Conservation (phyloP, 2,113 vertebrate species). For the Podocnemis expansa region DNA sequence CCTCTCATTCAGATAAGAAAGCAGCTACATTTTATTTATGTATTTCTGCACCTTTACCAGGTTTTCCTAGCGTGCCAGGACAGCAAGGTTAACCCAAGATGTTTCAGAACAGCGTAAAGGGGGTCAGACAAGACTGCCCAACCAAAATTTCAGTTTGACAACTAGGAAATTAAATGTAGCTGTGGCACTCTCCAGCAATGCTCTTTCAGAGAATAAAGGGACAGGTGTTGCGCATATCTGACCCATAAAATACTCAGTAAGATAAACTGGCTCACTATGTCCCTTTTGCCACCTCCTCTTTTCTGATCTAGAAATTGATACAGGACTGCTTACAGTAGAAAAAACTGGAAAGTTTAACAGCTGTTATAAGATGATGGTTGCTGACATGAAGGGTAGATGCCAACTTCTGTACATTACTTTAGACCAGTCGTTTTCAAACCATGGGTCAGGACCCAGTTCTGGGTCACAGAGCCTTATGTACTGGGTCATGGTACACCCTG, state of each 20-base stretch:
- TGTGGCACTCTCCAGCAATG: fast-evolving
- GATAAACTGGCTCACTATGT: not conserved
- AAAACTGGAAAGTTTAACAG: not conserved
- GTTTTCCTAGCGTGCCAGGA: not conserved
- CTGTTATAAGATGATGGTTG: not conserved
- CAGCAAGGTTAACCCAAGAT: fast-evolving
- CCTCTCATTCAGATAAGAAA: not conserved
- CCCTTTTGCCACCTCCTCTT: not conserved
- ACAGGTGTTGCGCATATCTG: not conserved
- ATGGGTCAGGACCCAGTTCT: too few relatives aligned
- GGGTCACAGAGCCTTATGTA: too few relatives aligned
- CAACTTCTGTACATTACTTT: not conserved
- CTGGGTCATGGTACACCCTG: too few relatives aligned
- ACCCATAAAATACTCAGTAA: not conserved
- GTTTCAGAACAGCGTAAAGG: not conserved
- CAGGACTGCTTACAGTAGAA: not conserved
- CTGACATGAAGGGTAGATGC: not conserved
- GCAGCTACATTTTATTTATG: not conserved
- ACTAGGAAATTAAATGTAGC: not conserved
- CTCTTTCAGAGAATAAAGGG: not conserved
- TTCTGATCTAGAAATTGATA: not conserved
- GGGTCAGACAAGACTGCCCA: not conserved
- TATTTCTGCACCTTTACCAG: not conserved
- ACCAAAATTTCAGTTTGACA: not conserved
- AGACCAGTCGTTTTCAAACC: too few relatives aligned